Base-by-base conservation (phyloP, 2,797 vertebrate genomes). In the Chromis chromis region DNA sequence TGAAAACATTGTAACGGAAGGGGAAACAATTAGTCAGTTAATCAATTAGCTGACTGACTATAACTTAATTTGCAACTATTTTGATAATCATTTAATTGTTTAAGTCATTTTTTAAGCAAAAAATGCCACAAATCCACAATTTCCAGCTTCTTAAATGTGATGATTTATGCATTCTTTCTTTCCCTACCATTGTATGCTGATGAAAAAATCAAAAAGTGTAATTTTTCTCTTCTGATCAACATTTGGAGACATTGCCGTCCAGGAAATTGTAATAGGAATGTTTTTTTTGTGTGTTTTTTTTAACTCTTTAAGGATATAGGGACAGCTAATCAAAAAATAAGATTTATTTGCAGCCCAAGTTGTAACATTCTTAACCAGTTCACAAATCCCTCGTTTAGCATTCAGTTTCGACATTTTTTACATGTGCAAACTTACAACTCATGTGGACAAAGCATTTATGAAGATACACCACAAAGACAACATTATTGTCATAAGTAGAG, bases 401-500 rank as follows among this genome's bases (percentile, higher is more conserved):
- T 2, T 40, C 39, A 40, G 39, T 40, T 40, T 40, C 13, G 39
- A 40, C 17, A n/a, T n/a, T n/a, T n/a, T n/a, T n/a, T n/a, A n/a
- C n/a, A n/a, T n/a, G n/a, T n/a, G n/a, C n/a, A 6, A 44, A 44
- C 4, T n/a, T 39, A 11, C 36, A 42, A 42, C 33, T 33, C 8
- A 33, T 8, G 46, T 31, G 21, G 40, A 48, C 28, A 58, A 14
- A 13, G n/a, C 16, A 22, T 16, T 13, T 59, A 14, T 62, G 11
- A 57, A 1, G 17, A 52, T 4, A 44, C 7, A 21, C 59, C 68
- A 63, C 57, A n/a, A 39, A 28, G 46, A 53, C 53, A 56, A 52
- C 13, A 11, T 16, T 7, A 13, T 49, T 0, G 33, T 49, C 49
- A 27, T 36, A 52, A 61, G 33, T 2, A 31, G 16, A 65, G 42